phyloP scores from a whole-genome alignment of 2,888 invertebrate species.

The Volucella inflata region DNA sequence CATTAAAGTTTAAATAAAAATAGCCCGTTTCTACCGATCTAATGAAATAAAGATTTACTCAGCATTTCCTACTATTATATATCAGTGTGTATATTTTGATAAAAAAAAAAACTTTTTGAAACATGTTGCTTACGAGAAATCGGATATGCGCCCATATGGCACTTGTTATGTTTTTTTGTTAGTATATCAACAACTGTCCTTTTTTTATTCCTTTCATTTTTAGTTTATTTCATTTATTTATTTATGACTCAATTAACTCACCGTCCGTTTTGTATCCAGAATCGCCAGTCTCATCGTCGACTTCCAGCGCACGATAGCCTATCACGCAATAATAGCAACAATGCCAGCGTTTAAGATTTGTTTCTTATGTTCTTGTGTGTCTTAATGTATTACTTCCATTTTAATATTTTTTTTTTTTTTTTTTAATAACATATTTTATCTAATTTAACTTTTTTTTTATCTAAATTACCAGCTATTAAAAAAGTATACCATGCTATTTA shows the following conservation, averaged over 20 bases:
- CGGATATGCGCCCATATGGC: background rate
- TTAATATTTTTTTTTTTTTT: constrained; percentile 33
- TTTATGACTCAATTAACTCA: constrained; percentile 73
- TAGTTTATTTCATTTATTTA: constrained; percentile 40
- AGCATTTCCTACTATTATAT: no score
- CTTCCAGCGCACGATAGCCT: constrained; percentile 75
- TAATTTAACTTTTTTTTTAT: constrained; percentile 23
- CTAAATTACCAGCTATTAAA: constrained; percentile 31
- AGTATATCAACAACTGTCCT: background rate
- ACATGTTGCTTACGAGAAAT: no score
- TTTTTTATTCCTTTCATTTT: constrained; percentile 25
- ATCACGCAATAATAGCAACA: constrained; percentile 70
- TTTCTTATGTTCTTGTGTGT: constrained; percentile 54
- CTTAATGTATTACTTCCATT: constrained; percentile 50
- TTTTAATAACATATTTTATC: constrained; percentile 27
- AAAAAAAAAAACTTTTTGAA: no score
- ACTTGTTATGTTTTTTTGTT: background rate
- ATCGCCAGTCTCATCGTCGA: constrained; percentile 72
- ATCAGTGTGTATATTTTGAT: no score
- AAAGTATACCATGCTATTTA: constrained; percentile 47
- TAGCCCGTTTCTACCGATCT: no score
- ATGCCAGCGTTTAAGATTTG: constrained; percentile 62
- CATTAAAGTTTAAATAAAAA: no score
- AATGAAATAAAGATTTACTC: no score
- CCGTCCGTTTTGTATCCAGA: constrained; percentile 74